Percentiles rank a stretch among this genome's conserved stretches.
Conservation (phyloP, 2,797 vertebrate genomes). For the Schizopygopsis malacanthus region DNA sequence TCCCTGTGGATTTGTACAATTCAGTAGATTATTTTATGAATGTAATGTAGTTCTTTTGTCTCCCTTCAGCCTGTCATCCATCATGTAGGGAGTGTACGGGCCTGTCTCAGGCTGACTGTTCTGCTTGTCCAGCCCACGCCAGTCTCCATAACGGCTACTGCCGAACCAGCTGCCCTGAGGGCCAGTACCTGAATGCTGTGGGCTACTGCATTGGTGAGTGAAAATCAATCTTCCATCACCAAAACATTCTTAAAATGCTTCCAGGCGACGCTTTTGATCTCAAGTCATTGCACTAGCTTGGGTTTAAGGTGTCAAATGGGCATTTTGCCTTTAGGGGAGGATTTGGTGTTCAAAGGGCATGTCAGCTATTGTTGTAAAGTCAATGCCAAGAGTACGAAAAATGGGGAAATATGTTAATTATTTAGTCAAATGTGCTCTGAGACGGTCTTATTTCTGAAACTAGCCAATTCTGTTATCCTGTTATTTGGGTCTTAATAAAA, state of each 20-base stretch:
- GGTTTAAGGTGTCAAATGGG: constrained; percentile 8
- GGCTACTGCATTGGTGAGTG: constrained; percentile 88
- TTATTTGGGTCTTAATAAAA: background rate
- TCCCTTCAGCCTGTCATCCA: constrained; percentile 86
- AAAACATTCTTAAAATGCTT: constrained; percentile 1
- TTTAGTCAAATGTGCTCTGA: background rate
- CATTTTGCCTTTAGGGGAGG: constrained; percentile 21
- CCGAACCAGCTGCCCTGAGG: constrained; percentile 82
- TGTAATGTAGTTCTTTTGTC: background rate
- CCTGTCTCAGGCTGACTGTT: constrained; percentile 83
- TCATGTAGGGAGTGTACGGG: constrained; percentile 86
- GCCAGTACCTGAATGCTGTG: constrained; percentile 82
- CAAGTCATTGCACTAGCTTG: background rate
- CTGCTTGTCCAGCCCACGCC: constrained; percentile 79
- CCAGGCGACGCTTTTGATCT: constrained; percentile 24
- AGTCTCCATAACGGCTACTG: constrained; percentile 80
- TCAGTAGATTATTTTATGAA: background rate
- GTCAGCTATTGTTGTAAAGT: background rate
- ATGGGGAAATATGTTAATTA: background rate
- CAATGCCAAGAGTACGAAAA: constrained; percentile 14
- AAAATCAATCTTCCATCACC: background rate
- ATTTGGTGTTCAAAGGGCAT: constrained; percentile 31
- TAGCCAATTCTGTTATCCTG: background rate
- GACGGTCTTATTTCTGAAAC: background rate
- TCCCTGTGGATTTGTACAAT: constrained; percentile 1